Base-by-base conservation (phyloP, 2,113 vertebrate species). In the Poeciliopsis prolifica region DNA sequence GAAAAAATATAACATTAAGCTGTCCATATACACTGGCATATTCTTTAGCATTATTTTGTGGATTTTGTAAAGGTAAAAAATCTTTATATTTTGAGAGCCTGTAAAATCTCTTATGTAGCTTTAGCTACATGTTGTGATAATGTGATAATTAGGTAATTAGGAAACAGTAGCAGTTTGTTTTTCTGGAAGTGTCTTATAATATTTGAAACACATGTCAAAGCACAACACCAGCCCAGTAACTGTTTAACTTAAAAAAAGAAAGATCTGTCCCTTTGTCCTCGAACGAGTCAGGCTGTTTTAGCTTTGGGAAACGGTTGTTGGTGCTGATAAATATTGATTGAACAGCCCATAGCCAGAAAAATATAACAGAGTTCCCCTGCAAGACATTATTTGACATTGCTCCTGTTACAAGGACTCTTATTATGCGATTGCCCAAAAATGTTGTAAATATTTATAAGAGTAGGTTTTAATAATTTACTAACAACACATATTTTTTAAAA, bases 291-390 rank as follows among this genome's bases (percentile, higher is more conserved):
- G 86, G 76, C 85, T 73, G 5, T 30, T 79, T 64, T 90, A 72
- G 88, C 91, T 91, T 81, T 91, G 77, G 86, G 89, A 85, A 84
- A 91, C 74, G 61, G 77, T 30, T 72, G 62, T 82, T 88, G 73
- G 86, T 40, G 86, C 75, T 92, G 87, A 92, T 89, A 92, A 90
- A 86, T 91, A 92, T 91, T 92, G 91, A 91, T 92, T 91, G 90
- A 69, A 86, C 75, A 33, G 84, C 90, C 86, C 65, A 70, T 67
- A 88, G 90, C 84, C 42, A 86, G 82, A 37, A 65, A 84, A 84
- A 80, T 65, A 79, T 74, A 66, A 71, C 74, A 75, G 70, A 48
- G 67, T 79, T 78, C 68, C 78, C 85, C 87, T 91, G 84, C 77
- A 82, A 88, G 85, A 89, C 81, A 89, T 63, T 37, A 80, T 74